These are phyloP conservation scores for Dryobates pubescens DNA, from an alignment of 2,797 vertebrate genomes.

Conservation along the genomic window DNA sequence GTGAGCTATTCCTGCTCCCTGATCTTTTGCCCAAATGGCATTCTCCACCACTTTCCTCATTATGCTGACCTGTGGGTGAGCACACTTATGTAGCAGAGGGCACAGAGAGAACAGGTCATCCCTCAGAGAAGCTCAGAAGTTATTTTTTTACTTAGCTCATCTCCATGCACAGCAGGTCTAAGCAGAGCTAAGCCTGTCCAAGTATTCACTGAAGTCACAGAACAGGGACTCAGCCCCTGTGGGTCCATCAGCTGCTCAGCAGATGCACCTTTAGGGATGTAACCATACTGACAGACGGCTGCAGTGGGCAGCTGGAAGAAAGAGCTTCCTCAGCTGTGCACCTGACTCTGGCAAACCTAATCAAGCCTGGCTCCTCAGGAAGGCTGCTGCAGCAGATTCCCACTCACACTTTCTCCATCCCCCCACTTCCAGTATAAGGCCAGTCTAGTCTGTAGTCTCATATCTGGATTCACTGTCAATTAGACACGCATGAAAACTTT, in stretches of 20 bases:
- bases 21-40: not conserved
- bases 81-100: too few relatives aligned
- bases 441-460: not conserved
- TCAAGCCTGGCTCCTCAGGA: not conserved
- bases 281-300: not conserved
- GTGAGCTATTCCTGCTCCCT: not conserved
- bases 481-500: accelerated
- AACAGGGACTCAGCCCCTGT: not conserved
- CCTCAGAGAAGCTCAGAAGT: too few relatives aligned
- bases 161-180: not conserved
- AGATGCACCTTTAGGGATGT: not conserved
- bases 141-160: not conserved
- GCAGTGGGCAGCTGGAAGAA: not conserved
- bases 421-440: accelerated
- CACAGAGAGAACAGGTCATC: too few relatives aligned
- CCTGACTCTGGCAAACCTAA: not conserved
- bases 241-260: not conserved
- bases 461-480: accelerated
- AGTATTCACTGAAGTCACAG: not conserved
- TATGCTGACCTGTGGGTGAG: accelerated
- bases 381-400: not conserved
- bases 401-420: accelerated
- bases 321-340: not conserved
- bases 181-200: not conserved
- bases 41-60: not conserved